Base-by-base conservation (phyloP, 1,140 invertebrate species). In the Drosophila nannoptera region DNA sequence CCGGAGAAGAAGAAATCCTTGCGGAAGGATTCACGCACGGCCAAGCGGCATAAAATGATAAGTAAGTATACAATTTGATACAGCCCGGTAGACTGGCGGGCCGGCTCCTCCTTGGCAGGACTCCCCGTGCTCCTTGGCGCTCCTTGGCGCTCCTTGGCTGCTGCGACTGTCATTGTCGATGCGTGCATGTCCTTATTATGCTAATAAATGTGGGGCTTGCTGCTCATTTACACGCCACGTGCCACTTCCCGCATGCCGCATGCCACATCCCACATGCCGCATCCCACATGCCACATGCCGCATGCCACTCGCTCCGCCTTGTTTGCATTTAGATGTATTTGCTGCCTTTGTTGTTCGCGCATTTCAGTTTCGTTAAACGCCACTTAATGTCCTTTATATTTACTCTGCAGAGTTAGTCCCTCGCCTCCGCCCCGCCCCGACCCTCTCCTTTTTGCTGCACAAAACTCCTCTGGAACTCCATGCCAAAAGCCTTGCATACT, bases 381-480 rank as follows among this genome's bases (percentile, higher is more conserved):
- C 81, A 84, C 80, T 84, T 84, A 84, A 86, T 84, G 80, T 84
- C 69, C 73, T 83, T 83, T 84, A 72, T 84, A 83, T 83, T 83
- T 78, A 84, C 80, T 84, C 64, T 65, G 52, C 35, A 45, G 55
- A 42, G 55, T 56, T 38, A 52, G 53, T 67, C 22, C 54, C 38
- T 12, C 40, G n/a, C 40, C 14, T 42, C 40, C 1, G 7, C 4
- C 40, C 12, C 12, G 3, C 14, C 40, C 7, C 14, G 4, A 4
- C 14, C 12, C 7, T 14, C 11, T 7, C 12, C 5, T 8, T 33
- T 42, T 33, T 35, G 38, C 43, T 31, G 8, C 38, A 72, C 64
- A 72, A 72, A 61, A 62, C 22, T n/a, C 14, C 38, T 3, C 1
- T 22, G 22, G 22, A 32, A 8, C 14, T 12, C 8, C 5, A 48